A percentile compares a stretch with the other conserved stretches of the same genome.
Conservation (phyloP, 2,797 vertebrate genomes). For the Botia kubotai region DNA sequence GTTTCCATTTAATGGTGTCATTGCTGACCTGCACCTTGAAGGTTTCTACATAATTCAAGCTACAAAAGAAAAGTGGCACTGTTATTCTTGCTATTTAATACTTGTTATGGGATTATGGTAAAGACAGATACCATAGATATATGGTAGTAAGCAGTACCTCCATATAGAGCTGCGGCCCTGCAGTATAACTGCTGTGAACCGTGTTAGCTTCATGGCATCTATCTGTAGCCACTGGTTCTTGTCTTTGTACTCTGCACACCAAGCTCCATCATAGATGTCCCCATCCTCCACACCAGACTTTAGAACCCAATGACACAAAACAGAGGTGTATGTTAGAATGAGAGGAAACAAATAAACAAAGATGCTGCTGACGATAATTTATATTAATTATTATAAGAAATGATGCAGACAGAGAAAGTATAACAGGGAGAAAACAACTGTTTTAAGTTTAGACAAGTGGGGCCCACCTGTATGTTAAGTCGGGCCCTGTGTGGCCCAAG, state of each 20-base stretch:
- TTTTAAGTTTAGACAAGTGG: not conserved
- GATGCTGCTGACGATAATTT: not conserved
- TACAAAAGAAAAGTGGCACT: slow-evolving; percentile 54
- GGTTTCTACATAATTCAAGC: slow-evolving; percentile 85
- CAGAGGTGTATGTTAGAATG: too few relatives aligned
- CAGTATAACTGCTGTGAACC: slow-evolving; percentile 87
- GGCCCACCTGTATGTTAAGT: slow-evolving; percentile 91
- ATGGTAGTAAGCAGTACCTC: slow-evolving; percentile 80
- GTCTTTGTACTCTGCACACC: slow-evolving; percentile 85
- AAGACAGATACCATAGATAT: too few relatives aligned
- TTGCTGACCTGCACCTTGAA: slow-evolving; percentile 95
- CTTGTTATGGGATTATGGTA: not conserved
- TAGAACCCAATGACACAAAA: not conserved
- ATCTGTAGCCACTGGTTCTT: slow-evolving; percentile 86
- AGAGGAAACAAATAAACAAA: not conserved
- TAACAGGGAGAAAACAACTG: too few relatives aligned
- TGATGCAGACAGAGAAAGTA: too few relatives aligned
- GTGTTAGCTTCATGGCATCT: slow-evolving; percentile 78
- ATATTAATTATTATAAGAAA: not conserved
- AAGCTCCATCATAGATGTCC: slow-evolving; percentile 87
- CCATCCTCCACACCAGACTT: slow-evolving; percentile 89
- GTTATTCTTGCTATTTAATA: not conserved
- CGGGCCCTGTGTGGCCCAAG: slow-evolving; percentile 89
- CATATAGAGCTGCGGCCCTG: slow-evolving; percentile 92
- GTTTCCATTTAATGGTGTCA: slow-evolving; percentile 82